phyloP scores from a whole-genome alignment of 2,797 vertebrate genomes.

The Diplodus sargus region DNA sequence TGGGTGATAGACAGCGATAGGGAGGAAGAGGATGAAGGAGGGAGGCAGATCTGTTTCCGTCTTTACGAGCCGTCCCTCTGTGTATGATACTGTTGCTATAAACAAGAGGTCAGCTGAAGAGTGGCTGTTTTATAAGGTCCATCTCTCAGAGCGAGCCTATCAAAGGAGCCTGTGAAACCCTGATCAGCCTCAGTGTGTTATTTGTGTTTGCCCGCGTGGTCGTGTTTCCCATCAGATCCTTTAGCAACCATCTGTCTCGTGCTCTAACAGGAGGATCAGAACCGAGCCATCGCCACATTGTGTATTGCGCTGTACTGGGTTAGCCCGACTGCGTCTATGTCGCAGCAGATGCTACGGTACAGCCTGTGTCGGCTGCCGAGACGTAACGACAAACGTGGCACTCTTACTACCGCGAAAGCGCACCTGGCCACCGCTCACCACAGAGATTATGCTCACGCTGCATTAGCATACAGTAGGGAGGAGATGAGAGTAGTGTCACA shows the following conservation, averaged over 20 bases:
- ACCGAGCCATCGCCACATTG: constrained; percentile 22
- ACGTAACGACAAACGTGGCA: constrained; percentile 19
- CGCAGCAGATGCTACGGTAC: constrained; percentile 22
- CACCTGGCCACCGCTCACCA: constrained; percentile 34
- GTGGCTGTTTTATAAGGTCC: constrained; percentile 73
- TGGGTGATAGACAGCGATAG: constrained; percentile 24
- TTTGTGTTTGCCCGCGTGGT: constrained; percentile 42
- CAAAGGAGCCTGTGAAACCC: constrained; percentile 65
- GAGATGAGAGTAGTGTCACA: constrained; percentile 55
- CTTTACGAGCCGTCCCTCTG: constrained; percentile 66
- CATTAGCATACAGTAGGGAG: constrained; percentile 41
- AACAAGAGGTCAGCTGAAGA: constrained; percentile 71
- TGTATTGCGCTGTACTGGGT: constrained; percentile 17
- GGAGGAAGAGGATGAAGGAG: constrained; percentile 22
- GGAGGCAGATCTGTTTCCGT: constrained; percentile 38
- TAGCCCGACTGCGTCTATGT: constrained; percentile 5
- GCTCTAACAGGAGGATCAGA: constrained; percentile 54
- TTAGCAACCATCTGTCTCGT: constrained; percentile 70
- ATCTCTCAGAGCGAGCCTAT: constrained; percentile 63
- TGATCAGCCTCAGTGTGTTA: constrained; percentile 49
- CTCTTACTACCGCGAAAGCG: constrained; percentile 17
- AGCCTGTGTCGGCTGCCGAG: constrained; percentile 34
- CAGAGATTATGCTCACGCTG: constrained; percentile 5
- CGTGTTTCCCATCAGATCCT: constrained; percentile 69
- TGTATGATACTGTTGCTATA: constrained; percentile 70